Evolutionary conservation across 2,797 vertebrate species (phyloP).

Genomic region (Taenioides sp.): DNA sequence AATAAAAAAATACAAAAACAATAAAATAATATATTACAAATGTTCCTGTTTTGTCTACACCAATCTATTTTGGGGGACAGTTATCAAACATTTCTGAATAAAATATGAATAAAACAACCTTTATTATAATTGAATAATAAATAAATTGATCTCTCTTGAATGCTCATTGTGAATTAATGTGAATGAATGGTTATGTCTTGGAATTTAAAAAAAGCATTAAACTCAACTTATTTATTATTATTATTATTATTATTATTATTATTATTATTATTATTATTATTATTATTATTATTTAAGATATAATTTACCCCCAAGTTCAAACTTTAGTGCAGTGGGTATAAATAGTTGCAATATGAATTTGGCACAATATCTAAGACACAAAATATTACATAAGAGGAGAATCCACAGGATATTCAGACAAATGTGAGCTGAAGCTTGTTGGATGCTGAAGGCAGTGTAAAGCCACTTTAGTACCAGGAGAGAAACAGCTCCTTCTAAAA

Average conservation of each 20-base stretch:
- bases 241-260: too few species aligned
- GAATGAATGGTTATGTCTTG: neutral
- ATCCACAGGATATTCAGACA: constrained; percentile 25
- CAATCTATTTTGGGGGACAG: too few species aligned
- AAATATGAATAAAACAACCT: too few species aligned
- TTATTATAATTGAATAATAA: too few species aligned
- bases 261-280: too few species aligned
- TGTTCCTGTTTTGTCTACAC: neutral
- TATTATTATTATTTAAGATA: too few species aligned
- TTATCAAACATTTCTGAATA: too few species aligned
- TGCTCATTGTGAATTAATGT: too few species aligned
- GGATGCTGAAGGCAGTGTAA: constrained; percentile 28
- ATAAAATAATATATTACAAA: neutral
- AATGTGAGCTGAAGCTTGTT: constrained; percentile 37
- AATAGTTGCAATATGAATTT: constrained; percentile 5
- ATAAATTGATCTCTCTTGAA: too few species aligned
- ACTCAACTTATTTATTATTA: neutral
- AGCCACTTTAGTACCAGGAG: constrained; percentile 21
- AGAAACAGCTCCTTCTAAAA: constrained; percentile 25
- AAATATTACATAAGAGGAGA: constrained; percentile 25
- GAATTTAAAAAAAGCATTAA: neutral
- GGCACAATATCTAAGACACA: constrained; percentile 9
- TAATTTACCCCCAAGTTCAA: neutral
- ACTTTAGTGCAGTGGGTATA: neutral
- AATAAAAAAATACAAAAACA: neutral